Conservation (phyloP, 2,888 invertebrate species). For the Dromius quadrimaculatus region DNA sequence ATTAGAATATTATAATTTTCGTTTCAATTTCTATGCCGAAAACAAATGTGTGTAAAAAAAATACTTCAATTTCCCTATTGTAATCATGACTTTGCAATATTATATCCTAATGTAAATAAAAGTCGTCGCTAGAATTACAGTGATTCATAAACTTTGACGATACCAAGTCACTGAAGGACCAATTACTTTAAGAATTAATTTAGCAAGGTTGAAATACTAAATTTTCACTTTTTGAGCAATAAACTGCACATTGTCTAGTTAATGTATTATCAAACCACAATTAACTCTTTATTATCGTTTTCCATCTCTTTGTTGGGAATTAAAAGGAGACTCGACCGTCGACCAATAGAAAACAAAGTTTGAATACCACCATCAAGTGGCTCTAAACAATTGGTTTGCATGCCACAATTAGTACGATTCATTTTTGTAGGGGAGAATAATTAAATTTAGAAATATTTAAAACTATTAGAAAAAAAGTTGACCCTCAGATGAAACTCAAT, state of each 20-base stretch:
- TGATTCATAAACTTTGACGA: background rate
- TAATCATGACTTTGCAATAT: background rate
- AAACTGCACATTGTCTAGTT: background rate
- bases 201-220: background rate
- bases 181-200: background rate
- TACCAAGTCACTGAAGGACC: background rate
- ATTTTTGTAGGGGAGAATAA: background rate
- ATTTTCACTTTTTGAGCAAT: background rate
- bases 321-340: too few relatives aligned
- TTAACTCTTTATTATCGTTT: background rate
- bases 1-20: too few relatives aligned
- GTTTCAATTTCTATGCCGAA: background rate
- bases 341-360: background rate
- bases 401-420: constrained; percentile 1
- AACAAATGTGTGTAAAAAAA: background rate
- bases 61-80: background rate
- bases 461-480: background rate
- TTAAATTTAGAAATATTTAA: background rate
- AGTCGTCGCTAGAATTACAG: background rate
- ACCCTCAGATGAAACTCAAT: too few relatives aligned
- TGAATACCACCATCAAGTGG: background rate
- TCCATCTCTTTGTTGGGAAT: background rate
- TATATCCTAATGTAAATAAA: background rate
- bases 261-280: background rate
- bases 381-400: background rate